Evolutionary conservation across 2,888 invertebrate species (phyloP), one percentile per base, ranked within the genome.

Genomic region (Meghimatium bilineatum): DNA sequence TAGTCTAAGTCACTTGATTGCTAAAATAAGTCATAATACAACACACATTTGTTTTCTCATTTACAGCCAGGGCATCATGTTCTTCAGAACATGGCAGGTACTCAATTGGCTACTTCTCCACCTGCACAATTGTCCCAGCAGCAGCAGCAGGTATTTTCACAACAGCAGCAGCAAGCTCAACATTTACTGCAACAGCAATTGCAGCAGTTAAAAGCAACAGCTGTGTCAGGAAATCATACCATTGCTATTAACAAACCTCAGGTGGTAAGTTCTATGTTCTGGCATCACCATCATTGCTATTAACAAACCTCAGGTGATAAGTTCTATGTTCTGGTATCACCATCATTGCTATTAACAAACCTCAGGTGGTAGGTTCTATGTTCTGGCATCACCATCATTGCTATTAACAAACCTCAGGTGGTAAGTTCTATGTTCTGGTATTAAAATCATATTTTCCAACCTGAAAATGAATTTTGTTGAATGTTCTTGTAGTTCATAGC

Each of bases 101-200:
- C 72, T 44, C 83, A 83, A 29, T 34, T 78, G 20, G 63, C 82
- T 38, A 32, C 80, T 60, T 32, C 82, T 77, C 67, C 82, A n/a
- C 90, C 90, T 69, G 90, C 90, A 60, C 90, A 90, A 74, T 85
- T 90, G 26, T 86, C 85, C 29, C 87, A 87, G 44, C 88, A 88
- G 74, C 89, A 87, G 17, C 91, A 89, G 67, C 88, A 88, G 32
- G 83, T 86, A 23, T 85, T 87, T n/a, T 87, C 87, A 32, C 76
- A 89, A 80, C 88, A 89, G 81, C 90, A 88, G 38, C 90, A 88
- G 76, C 87, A 87, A 49, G 82, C 87, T 78, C 86, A 85, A 32
- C 87, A 87, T 80, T 87, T 87, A 83, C 89, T 89, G 49, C 88
- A 87, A 32, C 87, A 86, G 69, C 83, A 84, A 14, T 77, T 85